These are phyloP conservation scores for Heptranchias perlo DNA, from an alignment of 2,113 vertebrate species.

Conservation along the genomic window DNA sequence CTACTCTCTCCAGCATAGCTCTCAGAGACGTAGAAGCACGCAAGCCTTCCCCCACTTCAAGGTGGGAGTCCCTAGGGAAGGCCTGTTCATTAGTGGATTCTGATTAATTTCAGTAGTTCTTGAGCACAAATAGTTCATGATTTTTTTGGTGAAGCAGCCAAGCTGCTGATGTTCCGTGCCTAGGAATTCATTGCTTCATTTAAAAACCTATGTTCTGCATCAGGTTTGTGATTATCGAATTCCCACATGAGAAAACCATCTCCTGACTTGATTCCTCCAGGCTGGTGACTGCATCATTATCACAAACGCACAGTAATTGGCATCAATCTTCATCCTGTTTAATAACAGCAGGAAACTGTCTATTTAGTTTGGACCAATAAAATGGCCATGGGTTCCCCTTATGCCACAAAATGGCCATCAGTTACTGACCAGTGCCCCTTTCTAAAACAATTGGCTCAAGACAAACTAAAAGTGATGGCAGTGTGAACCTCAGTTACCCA, in stretches of 20 bases:
- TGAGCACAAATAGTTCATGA: neutral
- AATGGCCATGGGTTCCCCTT: neutral
- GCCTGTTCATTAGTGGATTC: neutral
- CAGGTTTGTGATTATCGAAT: neutral
- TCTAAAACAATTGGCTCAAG: neutral
- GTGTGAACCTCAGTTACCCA: neutral
- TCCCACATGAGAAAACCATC: neutral
- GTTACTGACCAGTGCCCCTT: neutral
- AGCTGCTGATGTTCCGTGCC: neutral
- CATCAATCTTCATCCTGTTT: neutral
- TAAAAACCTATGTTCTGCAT: neutral
- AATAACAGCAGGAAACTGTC: neutral
- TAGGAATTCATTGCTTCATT: neutral
- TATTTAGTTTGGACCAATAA: neutral
- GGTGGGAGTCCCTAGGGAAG: neutral
- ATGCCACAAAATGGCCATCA: neutral
- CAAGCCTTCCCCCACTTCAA: neutral
- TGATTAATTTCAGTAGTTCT: neutral
- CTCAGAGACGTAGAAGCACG: neutral
- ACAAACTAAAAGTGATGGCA: neutral
- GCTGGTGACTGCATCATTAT: neutral
- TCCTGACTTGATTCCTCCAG: neutral
- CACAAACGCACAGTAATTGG: neutral
- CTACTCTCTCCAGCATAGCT: neutral
- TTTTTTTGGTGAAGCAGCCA: neutral